Evolutionary conservation across 92 coral and sea anemone species (phyloP), one percentile per base, ranked within the genome.

Genomic region (Epizoanthus stellaris): DNA sequence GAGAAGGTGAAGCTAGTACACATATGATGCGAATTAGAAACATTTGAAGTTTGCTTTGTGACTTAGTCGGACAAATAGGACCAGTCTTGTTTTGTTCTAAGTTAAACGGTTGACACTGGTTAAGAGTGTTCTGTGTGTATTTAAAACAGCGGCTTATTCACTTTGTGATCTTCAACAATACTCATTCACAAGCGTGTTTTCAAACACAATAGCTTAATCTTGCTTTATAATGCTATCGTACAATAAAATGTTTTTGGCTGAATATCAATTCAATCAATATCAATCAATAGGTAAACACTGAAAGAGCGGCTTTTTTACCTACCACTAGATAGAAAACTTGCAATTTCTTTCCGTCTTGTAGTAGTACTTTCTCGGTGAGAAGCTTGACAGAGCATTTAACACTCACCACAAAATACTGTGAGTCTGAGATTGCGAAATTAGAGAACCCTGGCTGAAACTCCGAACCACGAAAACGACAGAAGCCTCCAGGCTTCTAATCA

Each of bases 101-200:
- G 21, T 45, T 2, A 45, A 42, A 15, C 47, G 5, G 21, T 56
- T 77, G 71, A 43, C 70, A 63, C 3, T 43, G 61, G 12, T 47
- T n/a, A 73, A 20, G 39, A 23, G 43, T 10, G 66, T 56, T 57
- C 17, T 12, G 67, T 54, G 66, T 56, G 47, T 58, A 75, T 12
- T 30, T 30, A 30, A 61, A 79, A 79, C 43, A 40, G 9, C 62
- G 60, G 43, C 45, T 63, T 43, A 45, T 40, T 42, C 16, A 36
- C 39, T 77, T 77, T 60, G 43, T 39, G 15, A 59, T 77, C 82
- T 77, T 17, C 11, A n/a, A 77, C 70, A 62, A 79, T 57, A 79
- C n/a, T 62, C 43, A 16, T 5, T 6, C 16, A 10, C 45, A 63
- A 57, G 16, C 3, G 25, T 79, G 59, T 79, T 79, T 62, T 79